Percentiles rank a stretch among this genome's conserved stretches.
Conservation (phyloP, 2,113 vertebrate species). For the Chiloscyllium plagiosum region DNA sequence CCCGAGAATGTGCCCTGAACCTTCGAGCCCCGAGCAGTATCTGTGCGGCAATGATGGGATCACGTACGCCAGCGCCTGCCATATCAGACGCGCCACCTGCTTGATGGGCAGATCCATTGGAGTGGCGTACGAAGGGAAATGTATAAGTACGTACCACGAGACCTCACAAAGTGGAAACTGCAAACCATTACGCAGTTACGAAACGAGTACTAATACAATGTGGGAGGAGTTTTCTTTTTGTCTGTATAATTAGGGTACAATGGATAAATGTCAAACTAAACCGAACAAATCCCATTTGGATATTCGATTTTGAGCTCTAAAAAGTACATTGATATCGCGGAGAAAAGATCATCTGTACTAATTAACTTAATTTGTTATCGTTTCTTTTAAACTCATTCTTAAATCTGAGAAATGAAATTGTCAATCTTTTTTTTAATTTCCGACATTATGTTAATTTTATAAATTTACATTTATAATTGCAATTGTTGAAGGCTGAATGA, state of each 20-base stretch:
- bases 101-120: slow-evolving; percentile 91
- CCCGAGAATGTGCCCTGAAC: slow-evolving; percentile 83
- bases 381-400: neutral
- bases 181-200: neutral
- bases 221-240: neutral
- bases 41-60: slow-evolving; percentile 97
- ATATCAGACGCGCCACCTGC: slow-evolving; percentile 92
- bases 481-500: neutral
- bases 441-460: neutral
- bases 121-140: slow-evolving; percentile 93
- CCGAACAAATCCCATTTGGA: neutral
- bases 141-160: slow-evolving; percentile 80
- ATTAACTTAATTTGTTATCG: neutral
- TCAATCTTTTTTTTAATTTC: neutral
- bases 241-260: neutral
- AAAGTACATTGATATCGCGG: neutral
- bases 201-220: neutral
- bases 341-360: neutral
- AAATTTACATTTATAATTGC: neutral
- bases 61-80: slow-evolving; percentile 87
- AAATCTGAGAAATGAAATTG: neutral
- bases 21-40: slow-evolving; percentile 84
- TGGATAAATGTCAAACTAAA: neutral
- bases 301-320: neutral
- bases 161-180: neutral